phyloP scores from a whole-genome alignment of 2,888 invertebrate species.

The Pocota personata region DNA sequence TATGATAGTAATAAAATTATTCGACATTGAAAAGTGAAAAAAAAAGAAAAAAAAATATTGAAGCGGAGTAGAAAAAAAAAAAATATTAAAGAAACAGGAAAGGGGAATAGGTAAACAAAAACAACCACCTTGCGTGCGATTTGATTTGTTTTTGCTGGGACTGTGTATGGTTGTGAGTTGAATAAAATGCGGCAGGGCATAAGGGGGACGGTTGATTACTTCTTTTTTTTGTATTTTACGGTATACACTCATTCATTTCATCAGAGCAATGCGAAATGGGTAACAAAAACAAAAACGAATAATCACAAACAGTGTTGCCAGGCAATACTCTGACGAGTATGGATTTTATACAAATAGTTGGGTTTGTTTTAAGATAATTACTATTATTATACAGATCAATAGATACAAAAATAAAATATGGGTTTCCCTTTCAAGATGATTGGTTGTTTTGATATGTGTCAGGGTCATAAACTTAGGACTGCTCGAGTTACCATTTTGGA shows the following conservation, averaged over 20 bases:
- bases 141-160: slow-evolving; percentile 52
- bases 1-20: slow-evolving; percentile 39
- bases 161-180: slow-evolving; percentile 12
- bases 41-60: slow-evolving; percentile 24
- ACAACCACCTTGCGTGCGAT: slow-evolving; percentile 70
- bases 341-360: neutral
- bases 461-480: too few species aligned
- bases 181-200: neutral
- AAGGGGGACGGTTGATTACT: slow-evolving; percentile 41
- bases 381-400: neutral
- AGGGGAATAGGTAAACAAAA: slow-evolving; percentile 70
- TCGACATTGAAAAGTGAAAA: slow-evolving; percentile 58
- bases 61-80: slow-evolving; percentile 15
- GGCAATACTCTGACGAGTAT: neutral
- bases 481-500: too few species aligned
- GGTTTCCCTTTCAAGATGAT: too few species aligned
- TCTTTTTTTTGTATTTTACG: slow-evolving; percentile 23
- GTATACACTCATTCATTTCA: slow-evolving; percentile 60
- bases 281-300: slow-evolving; percentile 69
- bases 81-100: slow-evolving; percentile 42
- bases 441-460: too few species aligned
- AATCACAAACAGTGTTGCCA: slow-evolving; percentile 60
- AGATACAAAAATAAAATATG: too few species aligned
- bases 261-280: slow-evolving; percentile 58
- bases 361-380: neutral